phyloP scores from a whole-genome alignment of 2,888 invertebrate genomes.

The Sturmia bella region DNA sequence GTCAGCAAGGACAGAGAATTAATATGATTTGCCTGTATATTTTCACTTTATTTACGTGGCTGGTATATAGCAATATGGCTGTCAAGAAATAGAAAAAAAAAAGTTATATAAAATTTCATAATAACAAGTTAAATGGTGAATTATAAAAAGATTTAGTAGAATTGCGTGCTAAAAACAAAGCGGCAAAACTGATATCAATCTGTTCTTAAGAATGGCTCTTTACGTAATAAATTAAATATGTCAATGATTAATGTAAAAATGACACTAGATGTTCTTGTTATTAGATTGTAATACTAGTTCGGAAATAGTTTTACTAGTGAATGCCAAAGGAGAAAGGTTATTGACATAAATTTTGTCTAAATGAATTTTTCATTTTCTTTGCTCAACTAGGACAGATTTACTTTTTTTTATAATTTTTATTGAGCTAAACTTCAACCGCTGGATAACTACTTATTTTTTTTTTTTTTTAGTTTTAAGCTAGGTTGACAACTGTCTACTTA shows the following conservation, averaged over 20 bases:
- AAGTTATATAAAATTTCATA: conserved; percentile 30
- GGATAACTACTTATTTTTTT: too few relatives aligned
- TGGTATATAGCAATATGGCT: conserved; percentile 8
- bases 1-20: conserved; percentile 14
- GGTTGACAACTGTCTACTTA: too few relatives aligned
- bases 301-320: not conserved
- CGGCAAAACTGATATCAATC: conserved; percentile 52
- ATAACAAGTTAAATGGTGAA: conserved; percentile 29
- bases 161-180: conserved; percentile 8
- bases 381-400: too few relatives aligned
- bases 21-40: conserved; percentile 51
- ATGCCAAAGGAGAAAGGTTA: too few relatives aligned
- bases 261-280: conserved; percentile 2
- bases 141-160: conserved; percentile 7
- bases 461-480: too few relatives aligned
- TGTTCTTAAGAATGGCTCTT: conserved; percentile 39
- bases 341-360: too few relatives aligned
- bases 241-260: conserved; percentile 32
- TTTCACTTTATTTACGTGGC: conserved; percentile 47
- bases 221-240: conserved; percentile 42
- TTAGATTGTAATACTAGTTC: conserved; percentile 11
- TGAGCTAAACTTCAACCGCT: too few relatives aligned
- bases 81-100: conserved; percentile 1
- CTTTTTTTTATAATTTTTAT: too few relatives aligned
- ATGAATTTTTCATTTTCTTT: too few relatives aligned